Evolutionary conservation across 2,888 invertebrate species (phyloP).

Genomic region (Carabus problematicus): DNA sequence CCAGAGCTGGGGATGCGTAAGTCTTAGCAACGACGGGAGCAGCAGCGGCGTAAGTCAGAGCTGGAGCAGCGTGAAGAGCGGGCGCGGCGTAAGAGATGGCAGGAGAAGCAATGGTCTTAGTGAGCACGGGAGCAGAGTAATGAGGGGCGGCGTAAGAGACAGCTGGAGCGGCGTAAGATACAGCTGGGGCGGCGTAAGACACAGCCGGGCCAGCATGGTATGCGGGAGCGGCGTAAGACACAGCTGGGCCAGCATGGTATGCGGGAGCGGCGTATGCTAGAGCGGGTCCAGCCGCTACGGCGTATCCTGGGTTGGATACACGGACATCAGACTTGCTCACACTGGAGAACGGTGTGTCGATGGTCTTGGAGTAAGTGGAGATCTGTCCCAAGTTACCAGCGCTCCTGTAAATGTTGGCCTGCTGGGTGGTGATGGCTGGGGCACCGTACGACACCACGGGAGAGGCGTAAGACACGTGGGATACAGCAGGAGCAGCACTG

Average conservation of each 20-base stretch:
- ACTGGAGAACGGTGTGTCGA: conserved; percentile 72
- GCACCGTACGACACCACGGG: conserved; percentile 60
- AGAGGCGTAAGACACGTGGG: conserved; percentile 18
- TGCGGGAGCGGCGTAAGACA: conserved; percentile 48
- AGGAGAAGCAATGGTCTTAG: conserved; percentile 45
- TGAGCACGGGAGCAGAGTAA: conserved; percentile 50
- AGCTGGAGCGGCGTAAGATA: conserved; percentile 43
- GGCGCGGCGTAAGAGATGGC: conserved; percentile 53
- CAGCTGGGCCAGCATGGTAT: conserved; percentile 53
- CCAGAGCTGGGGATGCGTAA: conserved; percentile 58
- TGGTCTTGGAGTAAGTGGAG: conserved; percentile 69
- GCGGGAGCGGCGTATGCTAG: neutral
- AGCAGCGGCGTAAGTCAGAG: conserved; percentile 68
- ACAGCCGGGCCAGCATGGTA: conserved; percentile 52
- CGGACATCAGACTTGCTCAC: conserved; percentile 70
- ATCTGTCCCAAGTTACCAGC: conserved; percentile 70
- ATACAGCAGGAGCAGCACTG: conserved; percentile 6
- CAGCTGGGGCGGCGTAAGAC: conserved; percentile 23
- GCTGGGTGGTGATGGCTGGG: conserved; percentile 62
- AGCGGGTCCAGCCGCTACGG: conserved; percentile 30
- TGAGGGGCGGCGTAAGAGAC: conserved; percentile 45
- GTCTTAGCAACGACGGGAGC: conserved; percentile 54
- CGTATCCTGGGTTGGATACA: conserved; percentile 66
- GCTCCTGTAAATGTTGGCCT: conserved; percentile 64
- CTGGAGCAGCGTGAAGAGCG: conserved; percentile 59